phyloP scores from a whole-genome alignment of 2,797 vertebrate species.

The Gorsachius magnificus region DNA sequence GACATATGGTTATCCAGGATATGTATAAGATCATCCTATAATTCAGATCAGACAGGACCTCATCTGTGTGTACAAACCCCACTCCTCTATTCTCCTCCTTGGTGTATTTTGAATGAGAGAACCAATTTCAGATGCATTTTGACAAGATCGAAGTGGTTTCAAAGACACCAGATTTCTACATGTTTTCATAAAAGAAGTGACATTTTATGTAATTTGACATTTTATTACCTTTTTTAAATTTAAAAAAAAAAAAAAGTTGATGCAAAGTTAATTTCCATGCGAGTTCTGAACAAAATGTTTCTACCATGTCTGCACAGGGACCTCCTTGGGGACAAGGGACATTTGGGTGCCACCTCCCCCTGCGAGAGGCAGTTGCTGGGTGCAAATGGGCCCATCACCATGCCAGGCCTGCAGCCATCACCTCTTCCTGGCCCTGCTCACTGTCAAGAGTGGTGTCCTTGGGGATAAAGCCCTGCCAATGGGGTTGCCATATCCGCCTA shows the following conservation, averaged over 20 bases:
- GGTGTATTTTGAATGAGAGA: neutral
- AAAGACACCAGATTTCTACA: neutral
- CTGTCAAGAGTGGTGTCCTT: neutral
- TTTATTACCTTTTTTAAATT: neutral
- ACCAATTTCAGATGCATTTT: neutral
- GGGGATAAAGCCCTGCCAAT: neutral
- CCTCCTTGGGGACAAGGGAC: neutral
- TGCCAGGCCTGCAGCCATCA: neutral
- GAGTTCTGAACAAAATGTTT: neutral
- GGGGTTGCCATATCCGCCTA: rapidly evolving
- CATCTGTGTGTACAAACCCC: neutral
- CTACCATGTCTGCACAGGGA: rapidly evolving
- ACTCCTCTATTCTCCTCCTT: neutral
- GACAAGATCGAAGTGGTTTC: neutral
- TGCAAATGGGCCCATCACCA: neutral
- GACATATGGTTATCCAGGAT: neutral
- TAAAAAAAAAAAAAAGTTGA: neutral
- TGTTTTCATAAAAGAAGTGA: neutral
- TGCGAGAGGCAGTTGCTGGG: neutral
- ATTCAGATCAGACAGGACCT: neutral
- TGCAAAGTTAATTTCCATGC: neutral
- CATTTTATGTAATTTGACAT: neutral
- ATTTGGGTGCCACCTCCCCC: neutral
- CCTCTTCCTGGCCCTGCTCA: neutral
- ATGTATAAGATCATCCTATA: too few species aligned